Conservation (phyloP, 92 coral and sea anemone genomes). For the Phenganax subtilis region DNA sequence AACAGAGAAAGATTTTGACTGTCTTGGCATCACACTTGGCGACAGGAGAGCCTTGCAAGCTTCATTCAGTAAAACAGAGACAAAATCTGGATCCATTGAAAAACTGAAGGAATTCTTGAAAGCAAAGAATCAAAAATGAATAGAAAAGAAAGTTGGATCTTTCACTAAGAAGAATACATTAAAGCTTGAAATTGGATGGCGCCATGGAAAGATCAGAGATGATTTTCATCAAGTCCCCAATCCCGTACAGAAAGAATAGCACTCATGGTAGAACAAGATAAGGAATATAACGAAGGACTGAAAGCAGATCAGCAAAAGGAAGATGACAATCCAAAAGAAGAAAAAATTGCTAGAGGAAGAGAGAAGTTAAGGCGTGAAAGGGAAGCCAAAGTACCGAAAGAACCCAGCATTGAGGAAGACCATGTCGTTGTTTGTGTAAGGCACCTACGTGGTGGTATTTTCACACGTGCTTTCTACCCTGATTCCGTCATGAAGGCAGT, state of each 20-base stretch:
- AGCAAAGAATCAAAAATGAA: slow-evolving; percentile 23
- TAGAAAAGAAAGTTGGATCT: neutral
- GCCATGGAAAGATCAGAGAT: neutral
- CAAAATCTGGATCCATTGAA: slow-evolving; percentile 1
- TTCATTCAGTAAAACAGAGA: neutral
- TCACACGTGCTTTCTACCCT: slow-evolving; percentile 21
- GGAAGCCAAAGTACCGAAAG: neutral
- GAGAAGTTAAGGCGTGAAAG: slow-evolving; percentile 16
- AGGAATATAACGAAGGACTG: slow-evolving; percentile 10
- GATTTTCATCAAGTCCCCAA: slow-evolving; percentile 13
- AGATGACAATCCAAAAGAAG: neutral
- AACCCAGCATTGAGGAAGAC: slow-evolving; percentile 7
- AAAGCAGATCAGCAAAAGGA: slow-evolving; percentile 27
- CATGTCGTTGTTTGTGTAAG: slow-evolving; percentile 13
- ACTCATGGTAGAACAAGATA: slow-evolving; percentile 15
- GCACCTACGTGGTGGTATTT: slow-evolving; percentile 15
- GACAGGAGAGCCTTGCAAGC: slow-evolving; percentile 19
- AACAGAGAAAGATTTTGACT: slow-evolving; percentile 13
- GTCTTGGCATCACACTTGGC: slow-evolving; percentile 16
- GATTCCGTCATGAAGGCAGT: slow-evolving; percentile 1
- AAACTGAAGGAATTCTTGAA: slow-evolving; percentile 27
- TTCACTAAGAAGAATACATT: slow-evolving; percentile 4
- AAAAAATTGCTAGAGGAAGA: slow-evolving; percentile 8
- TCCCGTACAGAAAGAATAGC: slow-evolving; percentile 7
- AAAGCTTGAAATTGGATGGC: slow-evolving; percentile 21